A percentile compares a stretch with the other conserved stretches of the same genome.
Conservation (phyloP, 2,113 vertebrate species). For the Potamarius usumacintae region DNA sequence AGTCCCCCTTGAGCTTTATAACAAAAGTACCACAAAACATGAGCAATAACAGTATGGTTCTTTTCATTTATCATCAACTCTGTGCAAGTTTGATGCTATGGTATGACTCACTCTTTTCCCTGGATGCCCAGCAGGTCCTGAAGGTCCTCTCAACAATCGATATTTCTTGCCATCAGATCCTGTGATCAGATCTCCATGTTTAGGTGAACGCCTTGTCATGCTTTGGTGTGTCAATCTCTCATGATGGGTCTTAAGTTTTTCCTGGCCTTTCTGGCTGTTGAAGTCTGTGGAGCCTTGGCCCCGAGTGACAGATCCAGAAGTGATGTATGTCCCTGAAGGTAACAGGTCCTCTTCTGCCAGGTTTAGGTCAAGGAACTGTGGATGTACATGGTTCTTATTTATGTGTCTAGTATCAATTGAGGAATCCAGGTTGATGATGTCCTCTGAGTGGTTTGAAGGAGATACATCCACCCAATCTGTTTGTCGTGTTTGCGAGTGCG, state of each 20-base stretch:
- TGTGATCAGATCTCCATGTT: neutral
- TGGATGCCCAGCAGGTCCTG: slow-evolving; percentile 64
- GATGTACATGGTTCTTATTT: rapidly evolving
- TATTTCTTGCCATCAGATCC: slow-evolving; percentile 43
- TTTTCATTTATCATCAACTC: slow-evolving; percentile 1
- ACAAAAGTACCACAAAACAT: neutral
- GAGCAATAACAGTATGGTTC: neutral
- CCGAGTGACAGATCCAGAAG: neutral
- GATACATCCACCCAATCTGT: neutral
- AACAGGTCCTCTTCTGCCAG: slow-evolving; percentile 54
- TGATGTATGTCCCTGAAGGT: slow-evolving; percentile 5
- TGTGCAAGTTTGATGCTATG: neutral
- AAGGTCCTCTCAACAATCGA: slow-evolving; percentile 58
- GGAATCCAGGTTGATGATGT: slow-evolving; percentile 42
- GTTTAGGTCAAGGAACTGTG: slow-evolving; percentile 30
- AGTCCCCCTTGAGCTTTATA: too few species aligned
- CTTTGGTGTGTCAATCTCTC: neutral
- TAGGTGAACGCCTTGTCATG: neutral
- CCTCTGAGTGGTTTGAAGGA: slow-evolving; percentile 23
- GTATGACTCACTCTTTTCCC: slow-evolving; percentile 74
- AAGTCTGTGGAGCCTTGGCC: neutral
- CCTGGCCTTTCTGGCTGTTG: slow-evolving; percentile 2
- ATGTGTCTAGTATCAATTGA: slow-evolving; percentile 11
- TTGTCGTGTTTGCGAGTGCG: slow-evolving; percentile 53
- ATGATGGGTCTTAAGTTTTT: slow-evolving; percentile 11